Evolutionary conservation across 92 coral and sea anemone genomes (phyloP), one percentile per base, ranked within the genome.

Genomic region (Parazoanthus darwini): DNA sequence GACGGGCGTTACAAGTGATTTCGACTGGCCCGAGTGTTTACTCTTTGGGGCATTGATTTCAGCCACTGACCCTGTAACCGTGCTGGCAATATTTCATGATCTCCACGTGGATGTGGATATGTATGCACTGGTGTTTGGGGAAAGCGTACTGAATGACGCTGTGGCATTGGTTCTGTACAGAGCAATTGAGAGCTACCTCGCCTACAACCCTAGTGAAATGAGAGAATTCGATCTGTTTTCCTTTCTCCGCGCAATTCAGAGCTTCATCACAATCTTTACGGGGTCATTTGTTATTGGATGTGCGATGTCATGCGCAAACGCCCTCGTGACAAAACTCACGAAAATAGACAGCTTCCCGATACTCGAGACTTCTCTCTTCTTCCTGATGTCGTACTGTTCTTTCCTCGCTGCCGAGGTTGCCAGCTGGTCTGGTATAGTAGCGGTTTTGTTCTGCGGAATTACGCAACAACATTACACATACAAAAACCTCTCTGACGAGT

Each of bases 401-500:
- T 96, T 96, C 72, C 91, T 96, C 37, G 96, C 96, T 0, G 99
- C 99, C 26, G 99, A 96, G 54, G 96, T 96, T 14, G 98, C 96
- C 8, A 96, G 95, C 78, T 96, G 99, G 99, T 96, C 99, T 1
- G 99, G 99, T 3, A 96, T 96, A 18, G 99, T 96, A 0, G 99
- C 99, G 13, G 94, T 96, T 51, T 91, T 96, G 51, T 96, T 96
- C 87, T 96, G 99, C 89, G 99, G 99, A 2, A 95, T 96, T 50
- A 94, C 99, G 0, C 99, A 96, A 70, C 98, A 96, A 29, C 99
- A 96, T 71, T 96, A 96, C 96, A 96, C 99, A 16, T 96, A 93
- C 86, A 92, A 94, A 81, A 96, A 96, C 83, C 99, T 96, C 74
- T 94, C 99, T 8, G 96, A 95, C 63, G 99, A 95, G 75, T 96